Base-by-base conservation (phyloP, 2,113 vertebrate species). In the Dicentrarchus labrax region DNA sequence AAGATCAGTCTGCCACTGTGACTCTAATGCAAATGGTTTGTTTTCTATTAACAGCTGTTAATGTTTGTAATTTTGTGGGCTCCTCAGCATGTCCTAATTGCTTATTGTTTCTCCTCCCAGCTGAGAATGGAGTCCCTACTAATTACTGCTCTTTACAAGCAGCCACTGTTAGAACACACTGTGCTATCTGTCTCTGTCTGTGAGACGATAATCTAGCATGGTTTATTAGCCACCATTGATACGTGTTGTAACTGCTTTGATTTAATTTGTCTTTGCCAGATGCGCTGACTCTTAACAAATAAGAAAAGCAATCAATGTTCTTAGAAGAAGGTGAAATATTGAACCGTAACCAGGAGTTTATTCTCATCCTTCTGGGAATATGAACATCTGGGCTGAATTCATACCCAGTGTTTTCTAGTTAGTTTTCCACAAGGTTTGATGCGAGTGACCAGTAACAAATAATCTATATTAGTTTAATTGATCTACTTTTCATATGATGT, bases 41-140 rank as follows among this genome's bases (percentile, higher is more conserved):
- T 86, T 90, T 90, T 74, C 77, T 39, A 45, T 59, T 50, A 84
- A 17, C 89, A 88, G 83, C 83, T 78, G 79, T 19, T 85, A 24
- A 76, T 72, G 91, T 88, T 84, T 78, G 83, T 91, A 80, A 93
- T 91, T 85, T 67, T 43, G 38, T 48, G 59, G n/a, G 24, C 43
- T 84, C 54, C 80, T 71, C 84, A 47, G 70, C 74, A 12, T 5
- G 76, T 72, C 72, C 57, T 91, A 91, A 91, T 91, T 89, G 65
- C 78, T 82, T 60, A 81, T 88, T 88, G 87, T 88, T 54, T 88
- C 73, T 86, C 80, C 77, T 86, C 86, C 82, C 84, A 79, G 80
- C 86, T 80, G 82, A 87, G 80, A 70, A 78, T 72, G 76, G 68
- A 89, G 50, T 77, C 72, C 59, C 47, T 3, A 3, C 85, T 94